Evolutionary conservation across 2,113 vertebrate species (phyloP), one percentile per base, ranked within the genome.

Genomic region (Mirounga angustirostris): DNA sequence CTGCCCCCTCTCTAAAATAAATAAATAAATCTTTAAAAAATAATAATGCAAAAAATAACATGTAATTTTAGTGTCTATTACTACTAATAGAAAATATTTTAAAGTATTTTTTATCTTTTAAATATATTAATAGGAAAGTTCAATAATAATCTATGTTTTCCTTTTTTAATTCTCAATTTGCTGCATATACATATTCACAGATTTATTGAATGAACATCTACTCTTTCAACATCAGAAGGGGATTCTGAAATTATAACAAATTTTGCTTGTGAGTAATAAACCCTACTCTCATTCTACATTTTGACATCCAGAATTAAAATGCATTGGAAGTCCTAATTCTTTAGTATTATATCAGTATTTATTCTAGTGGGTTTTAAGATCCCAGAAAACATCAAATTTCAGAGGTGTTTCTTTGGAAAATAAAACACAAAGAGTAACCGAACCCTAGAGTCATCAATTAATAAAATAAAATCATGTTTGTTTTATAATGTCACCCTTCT

Each of bases 281-380:
- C 28, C 21, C 5, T 81, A 58, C 28, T 89, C 30, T 96, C 43
- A 54, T 21, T 88, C 12, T 56, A 13, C 14, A 94, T 61, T 80
- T 74, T 58, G 94, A 95, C 90, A 50, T 84, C 54, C 61, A 78
- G 61, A 14, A 14, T 58, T 56, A 95, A 97, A 88, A 94, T 89
- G 3, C 22, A 30, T 26, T 50, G 7, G 30, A 82, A 84, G 11
- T 52, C 13, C 15, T 84, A 78, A 76, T 76, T 89, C 5, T 40
- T 88, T 69, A 91, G 65, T 22, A 86, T 89, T 94, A 63, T 56
- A n/a, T 79, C 40, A 76, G 12, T 80, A 10, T 89, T 91, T 65
- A 63, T 78, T 78, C 30, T 86, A 83, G 12, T 24, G 7, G 5
- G 50, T 40, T 79, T 89, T 78, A 52, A n/a, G 33, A 61, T 9